A percentile compares a stretch with the other conserved stretches of the same genome.
Conservation (phyloP, 2,888 invertebrate genomes). For the Nomada goodeniana region DNA sequence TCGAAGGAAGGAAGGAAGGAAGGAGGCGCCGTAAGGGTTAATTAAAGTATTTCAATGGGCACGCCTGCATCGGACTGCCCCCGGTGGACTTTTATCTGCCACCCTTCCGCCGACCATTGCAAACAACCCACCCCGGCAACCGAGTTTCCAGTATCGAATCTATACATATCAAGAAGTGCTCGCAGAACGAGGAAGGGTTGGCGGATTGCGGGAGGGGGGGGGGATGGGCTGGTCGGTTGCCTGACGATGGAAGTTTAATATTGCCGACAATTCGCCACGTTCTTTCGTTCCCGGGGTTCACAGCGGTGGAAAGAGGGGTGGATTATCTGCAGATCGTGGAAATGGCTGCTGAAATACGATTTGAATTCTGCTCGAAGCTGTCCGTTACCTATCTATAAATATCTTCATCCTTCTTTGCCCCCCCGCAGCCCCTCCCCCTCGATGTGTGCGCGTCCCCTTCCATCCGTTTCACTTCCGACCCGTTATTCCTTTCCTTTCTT, state of each 20-base stretch:
- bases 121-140: constrained; percentile 72
- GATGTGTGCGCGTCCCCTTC: not conserved
- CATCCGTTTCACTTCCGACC: constrained; percentile 13
- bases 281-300: constrained; percentile 35
- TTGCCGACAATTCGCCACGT: constrained; percentile 61
- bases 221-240: constrained; percentile 16
- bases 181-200: not conserved
- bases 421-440: no score
- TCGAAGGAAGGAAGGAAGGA: constrained; percentile 25
- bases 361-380: constrained; percentile 40
- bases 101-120: constrained; percentile 70
- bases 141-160: constrained; percentile 66
- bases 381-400: constrained; percentile 40
- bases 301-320: constrained; percentile 12
- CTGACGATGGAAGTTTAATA: constrained; percentile 67
- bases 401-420: constrained; percentile 1
- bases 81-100: constrained; percentile 74
- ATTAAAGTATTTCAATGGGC: constrained; percentile 79
- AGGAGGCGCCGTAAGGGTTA: constrained; percentile 72
- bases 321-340: constrained; percentile 55
- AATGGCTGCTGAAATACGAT: constrained; percentile 60
- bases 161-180: constrained; percentile 56
- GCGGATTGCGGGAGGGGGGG: not conserved
- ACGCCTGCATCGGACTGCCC: constrained; percentile 71
- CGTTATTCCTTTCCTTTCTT: constrained; percentile 10